Percentiles rank a stretch among this genome's conserved stretches.
Evolutionary conservation across 2,113 vertebrate species (phyloP).

Genomic region (Nothoprocta pentlandii): DNA sequence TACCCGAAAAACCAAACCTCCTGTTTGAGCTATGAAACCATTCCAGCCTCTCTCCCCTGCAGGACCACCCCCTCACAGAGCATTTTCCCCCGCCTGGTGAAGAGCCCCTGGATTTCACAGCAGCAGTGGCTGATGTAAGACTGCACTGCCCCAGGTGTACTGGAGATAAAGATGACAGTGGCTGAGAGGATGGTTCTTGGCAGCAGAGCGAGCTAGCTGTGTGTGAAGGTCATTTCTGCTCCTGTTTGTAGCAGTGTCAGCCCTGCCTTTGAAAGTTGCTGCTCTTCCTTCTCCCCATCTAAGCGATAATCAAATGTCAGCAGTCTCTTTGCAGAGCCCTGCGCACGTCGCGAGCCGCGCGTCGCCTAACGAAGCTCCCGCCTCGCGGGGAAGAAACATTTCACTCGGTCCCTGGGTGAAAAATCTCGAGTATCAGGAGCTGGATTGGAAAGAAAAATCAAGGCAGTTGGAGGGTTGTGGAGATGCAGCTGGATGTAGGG

Average conservation of each 20-base stretch:
- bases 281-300: conserved; percentile 37
- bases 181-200: conserved; percentile 54
- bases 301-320: conserved; percentile 64
- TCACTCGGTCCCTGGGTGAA: neutral
- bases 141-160: conserved; percentile 45
- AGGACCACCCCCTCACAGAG: neutral
- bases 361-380: neutral
- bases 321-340: neutral
- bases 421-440: neutral
- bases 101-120: neutral
- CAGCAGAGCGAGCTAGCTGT: conserved; percentile 47
- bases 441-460: conserved; percentile 13
- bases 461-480: neutral
- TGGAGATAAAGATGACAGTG: conserved; percentile 37
- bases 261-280: conserved; percentile 61
- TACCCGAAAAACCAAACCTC: neutral
- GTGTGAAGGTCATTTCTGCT: conserved; percentile 67
- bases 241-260: conserved; percentile 31
- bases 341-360: neutral
- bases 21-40: neutral
- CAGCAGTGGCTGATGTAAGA: neutral
- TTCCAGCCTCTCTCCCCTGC: neutral
- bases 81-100: neutral
- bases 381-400: neutral
- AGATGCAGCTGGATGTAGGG: neutral